These are phyloP conservation scores for Metopolophium dirhodum DNA, from an alignment of 1,140 invertebrate genomes.

Conservation along the genomic window DNA sequence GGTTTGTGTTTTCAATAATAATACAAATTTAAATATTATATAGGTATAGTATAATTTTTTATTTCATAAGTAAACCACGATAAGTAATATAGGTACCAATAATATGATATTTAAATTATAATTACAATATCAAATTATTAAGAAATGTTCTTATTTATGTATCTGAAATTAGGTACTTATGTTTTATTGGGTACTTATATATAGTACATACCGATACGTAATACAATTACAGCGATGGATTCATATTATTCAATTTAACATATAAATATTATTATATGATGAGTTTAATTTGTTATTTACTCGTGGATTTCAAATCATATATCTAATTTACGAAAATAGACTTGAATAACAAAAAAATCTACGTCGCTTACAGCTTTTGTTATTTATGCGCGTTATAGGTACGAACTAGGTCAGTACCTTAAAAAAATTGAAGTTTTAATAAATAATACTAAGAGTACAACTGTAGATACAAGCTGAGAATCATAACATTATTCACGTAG, in stretches of 20 bases:
- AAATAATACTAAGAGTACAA: background rate
- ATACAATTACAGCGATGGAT: background rate
- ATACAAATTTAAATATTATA: background rate
- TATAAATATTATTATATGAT: background rate
- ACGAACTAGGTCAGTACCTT: background rate
- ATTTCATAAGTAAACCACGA: background rate
- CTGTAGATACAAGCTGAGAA: background rate
- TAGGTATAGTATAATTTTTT: background rate
- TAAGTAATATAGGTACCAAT: background rate
- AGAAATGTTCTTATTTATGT: background rate
- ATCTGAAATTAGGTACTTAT: background rate
- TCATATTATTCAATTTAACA: background rate
- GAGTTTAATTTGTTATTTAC: background rate
- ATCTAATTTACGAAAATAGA: background rate
- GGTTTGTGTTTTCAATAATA: background rate
- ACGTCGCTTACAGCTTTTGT: background rate
- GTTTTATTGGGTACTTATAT: background rate
- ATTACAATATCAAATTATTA: background rate
- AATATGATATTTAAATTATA: background rate
- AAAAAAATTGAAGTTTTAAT: background rate
- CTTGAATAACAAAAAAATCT: background rate
- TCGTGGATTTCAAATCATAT: background rate
- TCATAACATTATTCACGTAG: background rate
- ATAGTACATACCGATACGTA: background rate
- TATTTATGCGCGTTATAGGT: background rate